These are phyloP conservation scores for Cephalopachus bancanus DNA, from an alignment of 2,797 vertebrate species.

Conservation along the genomic window DNA sequence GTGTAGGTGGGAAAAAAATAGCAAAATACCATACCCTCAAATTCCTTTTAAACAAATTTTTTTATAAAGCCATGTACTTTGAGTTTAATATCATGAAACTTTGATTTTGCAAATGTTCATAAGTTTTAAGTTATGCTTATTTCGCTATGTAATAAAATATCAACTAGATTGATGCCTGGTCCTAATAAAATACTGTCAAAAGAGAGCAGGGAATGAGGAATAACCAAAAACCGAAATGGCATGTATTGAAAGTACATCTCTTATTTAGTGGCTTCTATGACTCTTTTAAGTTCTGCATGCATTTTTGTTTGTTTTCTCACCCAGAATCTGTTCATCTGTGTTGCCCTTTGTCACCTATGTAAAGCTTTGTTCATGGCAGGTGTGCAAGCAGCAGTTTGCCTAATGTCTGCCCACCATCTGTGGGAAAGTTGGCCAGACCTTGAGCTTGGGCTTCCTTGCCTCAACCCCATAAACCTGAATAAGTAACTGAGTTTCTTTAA, in stretches of 20 bases:
- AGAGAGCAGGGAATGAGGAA: not conserved
- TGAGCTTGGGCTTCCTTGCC: not conserved
- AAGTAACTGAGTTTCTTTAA: not conserved
- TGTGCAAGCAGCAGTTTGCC: not conserved
- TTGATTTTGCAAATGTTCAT: not conserved
- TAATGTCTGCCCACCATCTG: not conserved
- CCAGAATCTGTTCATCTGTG: not conserved
- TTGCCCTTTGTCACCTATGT: not conserved
- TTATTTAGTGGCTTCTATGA: not conserved
- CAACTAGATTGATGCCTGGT: not conserved
- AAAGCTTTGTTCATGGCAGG: not conserved
- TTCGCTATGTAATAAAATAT: not conserved
- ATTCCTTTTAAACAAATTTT: not conserved
- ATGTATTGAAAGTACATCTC: not conserved
- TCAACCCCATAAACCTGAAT: not conserved
- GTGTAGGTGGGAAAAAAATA: not conserved
- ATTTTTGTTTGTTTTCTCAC: not conserved
- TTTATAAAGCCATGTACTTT: not conserved
- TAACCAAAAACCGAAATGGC: not conserved
- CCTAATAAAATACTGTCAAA: slow-evolving; percentile 5
- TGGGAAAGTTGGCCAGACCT: not conserved
- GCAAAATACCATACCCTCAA: not conserved
- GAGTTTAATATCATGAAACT: slow-evolving; percentile 1
- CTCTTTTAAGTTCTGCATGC: not conserved
- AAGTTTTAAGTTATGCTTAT: not conserved